Evolutionary conservation across 2,888 invertebrate genomes (phyloP).

Genomic region (Blastobasis adustella): DNA sequence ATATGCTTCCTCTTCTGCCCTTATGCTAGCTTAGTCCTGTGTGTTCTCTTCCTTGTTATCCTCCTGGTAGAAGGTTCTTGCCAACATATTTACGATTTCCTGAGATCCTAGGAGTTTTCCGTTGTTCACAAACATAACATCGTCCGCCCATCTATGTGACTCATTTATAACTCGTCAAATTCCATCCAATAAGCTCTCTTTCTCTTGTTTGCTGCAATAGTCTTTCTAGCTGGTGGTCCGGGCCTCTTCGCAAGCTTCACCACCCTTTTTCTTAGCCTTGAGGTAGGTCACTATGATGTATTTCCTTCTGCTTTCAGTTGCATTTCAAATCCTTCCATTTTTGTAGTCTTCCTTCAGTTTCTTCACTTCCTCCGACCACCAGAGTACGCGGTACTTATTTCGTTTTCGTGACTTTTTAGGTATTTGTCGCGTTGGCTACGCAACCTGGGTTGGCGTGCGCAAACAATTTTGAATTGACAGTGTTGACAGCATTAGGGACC

Average conservation of each 20-base stretch:
- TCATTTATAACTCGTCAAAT: constrained; percentile 8
- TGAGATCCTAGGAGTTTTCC: background rate
- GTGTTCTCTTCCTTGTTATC: constrained; percentile 2
- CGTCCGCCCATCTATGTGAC: background rate
- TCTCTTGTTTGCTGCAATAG: constrained; percentile 6
- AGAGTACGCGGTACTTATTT: background rate
- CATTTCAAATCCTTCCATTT: constrained; percentile 1
- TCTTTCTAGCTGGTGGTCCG: constrained; percentile 8
- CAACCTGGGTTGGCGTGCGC: too few species aligned
- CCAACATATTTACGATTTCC: constrained; percentile 6
- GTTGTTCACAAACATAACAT: background rate
- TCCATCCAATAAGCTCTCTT: constrained; percentile 10
- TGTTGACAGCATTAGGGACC: too few species aligned
- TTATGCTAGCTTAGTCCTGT: too few species aligned
- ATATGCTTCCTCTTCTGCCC: too few species aligned
- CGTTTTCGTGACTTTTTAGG: background rate
- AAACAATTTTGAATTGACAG: too few species aligned
- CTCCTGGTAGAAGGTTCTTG: constrained; percentile 9
- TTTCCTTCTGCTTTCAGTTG: background rate
- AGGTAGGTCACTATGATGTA: constrained; percentile 1
- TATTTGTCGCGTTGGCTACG: background rate
- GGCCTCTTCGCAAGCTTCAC: background rate
- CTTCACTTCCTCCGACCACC: constrained; percentile 6
- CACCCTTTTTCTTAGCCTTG: background rate
- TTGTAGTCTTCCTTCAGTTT: constrained; percentile 1